Base-by-base conservation (phyloP, 2,888 invertebrate genomes). In the Yponomeuta cagnagella region DNA sequence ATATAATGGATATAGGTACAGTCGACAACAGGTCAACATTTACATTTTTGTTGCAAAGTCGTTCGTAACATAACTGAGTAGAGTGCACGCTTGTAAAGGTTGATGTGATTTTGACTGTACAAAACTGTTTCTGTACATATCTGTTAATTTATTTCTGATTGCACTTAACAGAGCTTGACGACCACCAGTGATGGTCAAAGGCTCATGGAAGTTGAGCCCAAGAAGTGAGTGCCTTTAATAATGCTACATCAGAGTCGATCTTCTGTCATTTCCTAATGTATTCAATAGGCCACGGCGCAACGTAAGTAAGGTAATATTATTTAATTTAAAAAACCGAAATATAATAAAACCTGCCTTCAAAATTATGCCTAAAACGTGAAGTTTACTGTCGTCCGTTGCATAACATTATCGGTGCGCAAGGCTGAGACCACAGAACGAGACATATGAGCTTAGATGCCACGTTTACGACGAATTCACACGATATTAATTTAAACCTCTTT, bases 351-450 rank as follows among this genome's bases (percentile, higher is more conserved):
- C 65, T 65, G 31, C 30, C 31, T 30, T 33, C 30, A 23, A 31
- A 65, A 65, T 65, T 31, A 65, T 31, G 65, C 65, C 65, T 31
- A 65, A 65, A 65, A 65, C 65, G 65, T 65, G 65, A 10, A 31
- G 23, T 65, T 65, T 65, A 58, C 30, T 65, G 33, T 65, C 33
- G 30, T 65, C 10, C 65, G 0, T 65, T 65, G 65, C 65, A 65
- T 65, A 30, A 65, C 30, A 30, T 30, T 65, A 65, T 65, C 4
- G 33, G 6, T 0, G 65, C 33, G 65, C 65, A 65, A 65, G 65
- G 65, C 30, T 65, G 33, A 65, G 6, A 23, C 31, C 23, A 23
- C 23, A 23, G 23, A 23, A 23, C 1, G 23, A 23, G 23, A 23
- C 23, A 23, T 23, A 12, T 33, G 33, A 2, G 52, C 52, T 12